phyloP scores from a whole-genome alignment of 2,888 invertebrate species.

The Parochlus steinenii region DNA sequence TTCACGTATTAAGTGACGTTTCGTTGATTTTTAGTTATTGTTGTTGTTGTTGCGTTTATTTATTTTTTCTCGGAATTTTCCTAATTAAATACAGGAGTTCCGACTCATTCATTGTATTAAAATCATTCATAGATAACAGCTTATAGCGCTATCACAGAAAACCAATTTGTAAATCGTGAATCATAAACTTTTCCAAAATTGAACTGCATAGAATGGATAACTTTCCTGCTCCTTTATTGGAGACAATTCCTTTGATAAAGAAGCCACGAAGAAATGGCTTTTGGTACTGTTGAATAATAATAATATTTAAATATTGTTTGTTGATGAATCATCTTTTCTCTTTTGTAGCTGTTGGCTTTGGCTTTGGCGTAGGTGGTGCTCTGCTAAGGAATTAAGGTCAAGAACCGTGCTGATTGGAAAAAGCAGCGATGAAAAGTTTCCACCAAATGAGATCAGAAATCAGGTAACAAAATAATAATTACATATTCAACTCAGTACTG shows the following conservation, averaged over 20 bases:
- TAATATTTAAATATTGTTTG: slow-evolving; percentile 5
- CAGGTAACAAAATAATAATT: slow-evolving; percentile 33
- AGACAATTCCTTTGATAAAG: slow-evolving; percentile 52
- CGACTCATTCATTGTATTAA: too few species aligned
- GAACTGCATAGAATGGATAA: too few species aligned
- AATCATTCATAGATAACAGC: too few species aligned
- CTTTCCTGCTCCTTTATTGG: too few species aligned
- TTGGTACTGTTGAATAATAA: slow-evolving; percentile 4
- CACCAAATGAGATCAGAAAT: slow-evolving; percentile 92
- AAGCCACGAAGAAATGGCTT: slow-evolving; percentile 33
- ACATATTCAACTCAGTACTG: background rate
- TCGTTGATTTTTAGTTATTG: too few species aligned
- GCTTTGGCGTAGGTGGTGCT: slow-evolving; percentile 54
- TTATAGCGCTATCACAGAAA: too few species aligned
- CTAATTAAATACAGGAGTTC: too few species aligned
- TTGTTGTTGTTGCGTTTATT: too few species aligned
- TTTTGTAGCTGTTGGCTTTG: slow-evolving; percentile 56
- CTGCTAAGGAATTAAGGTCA: slow-evolving; percentile 55
- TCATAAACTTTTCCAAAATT: too few species aligned
- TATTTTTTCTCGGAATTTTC: too few species aligned
- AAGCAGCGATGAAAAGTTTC: slow-evolving; percentile 65
- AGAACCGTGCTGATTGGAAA: slow-evolving; percentile 65
- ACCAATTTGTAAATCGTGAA: too few species aligned
- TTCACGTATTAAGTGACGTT: too few species aligned
- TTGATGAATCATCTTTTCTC: slow-evolving; percentile 13